Conservation (phyloP, 2,888 invertebrate species). For the Emmelina monodactyla region DNA sequence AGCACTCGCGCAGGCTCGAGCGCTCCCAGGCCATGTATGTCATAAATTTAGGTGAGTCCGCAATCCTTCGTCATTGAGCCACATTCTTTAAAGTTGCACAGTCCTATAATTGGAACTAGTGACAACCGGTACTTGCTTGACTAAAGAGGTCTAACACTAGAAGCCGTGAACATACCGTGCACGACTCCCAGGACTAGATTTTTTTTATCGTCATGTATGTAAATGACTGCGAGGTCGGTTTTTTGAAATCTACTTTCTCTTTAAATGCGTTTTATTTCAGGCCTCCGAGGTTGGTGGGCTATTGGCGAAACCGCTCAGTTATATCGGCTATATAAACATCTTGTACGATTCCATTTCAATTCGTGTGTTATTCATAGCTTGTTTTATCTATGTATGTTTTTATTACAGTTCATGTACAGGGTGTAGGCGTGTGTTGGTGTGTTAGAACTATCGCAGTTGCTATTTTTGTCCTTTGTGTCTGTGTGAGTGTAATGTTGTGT, state of each 20-base stretch:
- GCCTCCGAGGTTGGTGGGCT: slow-evolving; percentile 14
- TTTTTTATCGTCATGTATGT: slow-evolving; percentile 8
- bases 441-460: slow-evolving; percentile 58
- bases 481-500: slow-evolving; percentile 30
- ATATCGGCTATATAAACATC: slow-evolving; percentile 30
- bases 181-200: slow-evolving; percentile 26
- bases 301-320: slow-evolving; percentile 4
- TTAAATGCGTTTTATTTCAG: slow-evolving; percentile 16
- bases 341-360: slow-evolving; percentile 50
- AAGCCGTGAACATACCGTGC: slow-evolving; percentile 8
- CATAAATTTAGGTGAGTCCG: slow-evolving; percentile 65
- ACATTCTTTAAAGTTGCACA: slow-evolving; percentile 33
- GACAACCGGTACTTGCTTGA: slow-evolving; percentile 41
- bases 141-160: slow-evolving; percentile 10
- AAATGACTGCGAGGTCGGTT: slow-evolving; percentile 3
- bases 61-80: slow-evolving; percentile 32
- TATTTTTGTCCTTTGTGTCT: slow-evolving; percentile 36
- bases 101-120: slow-evolving; percentile 49
- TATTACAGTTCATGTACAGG: slow-evolving; percentile 58
- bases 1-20: slow-evolving; percentile 59
- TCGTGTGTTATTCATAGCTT: slow-evolving; percentile 50
- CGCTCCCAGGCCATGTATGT: slow-evolving; percentile 66
- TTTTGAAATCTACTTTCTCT: slow-evolving; percentile 36
- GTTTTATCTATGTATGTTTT: slow-evolving; percentile 52
- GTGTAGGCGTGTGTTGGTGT: slow-evolving; percentile 62